These are phyloP conservation scores for Pristiophorus japonicus DNA, from an alignment of 2,113 vertebrate genomes.

Conservation along the genomic window DNA sequence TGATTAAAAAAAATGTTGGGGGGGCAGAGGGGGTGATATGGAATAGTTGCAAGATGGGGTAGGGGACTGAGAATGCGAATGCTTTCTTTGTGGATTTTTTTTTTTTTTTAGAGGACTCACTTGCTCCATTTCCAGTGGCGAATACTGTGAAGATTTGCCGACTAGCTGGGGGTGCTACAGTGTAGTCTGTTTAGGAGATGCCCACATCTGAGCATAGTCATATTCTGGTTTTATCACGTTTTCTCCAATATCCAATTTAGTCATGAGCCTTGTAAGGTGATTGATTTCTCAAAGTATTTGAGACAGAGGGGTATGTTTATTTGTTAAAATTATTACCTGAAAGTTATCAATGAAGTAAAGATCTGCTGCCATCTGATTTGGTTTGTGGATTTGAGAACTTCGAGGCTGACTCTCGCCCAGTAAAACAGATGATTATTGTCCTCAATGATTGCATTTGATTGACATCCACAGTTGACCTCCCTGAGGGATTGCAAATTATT, in stretches of 20 bases:
- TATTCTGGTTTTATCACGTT: not conserved
- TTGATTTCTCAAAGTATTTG: no score
- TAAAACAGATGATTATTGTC: no score
- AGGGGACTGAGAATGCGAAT: not conserved
- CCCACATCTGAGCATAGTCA: not conserved
- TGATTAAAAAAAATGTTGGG: not conserved
- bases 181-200: not conserved
- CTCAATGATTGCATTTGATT: no score
- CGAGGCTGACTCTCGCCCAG: no score
- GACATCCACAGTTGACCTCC: no score
- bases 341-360: no score
- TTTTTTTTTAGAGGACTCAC: not conserved
- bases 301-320: no score
- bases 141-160: not conserved
- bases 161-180: not conserved
- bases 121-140: not conserved
- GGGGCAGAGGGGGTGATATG: no score
- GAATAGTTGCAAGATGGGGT: not conserved
- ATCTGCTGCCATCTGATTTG: no score
- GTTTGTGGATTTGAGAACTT: no score
- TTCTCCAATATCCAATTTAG: not conserved
- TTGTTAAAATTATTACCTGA: no score
- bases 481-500: no score
- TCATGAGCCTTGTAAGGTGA: not conserved
- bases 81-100: not conserved